Evolutionary conservation across 2,113 vertebrate genomes (phyloP).

Genomic region (Catharus fuscescens): DNA sequence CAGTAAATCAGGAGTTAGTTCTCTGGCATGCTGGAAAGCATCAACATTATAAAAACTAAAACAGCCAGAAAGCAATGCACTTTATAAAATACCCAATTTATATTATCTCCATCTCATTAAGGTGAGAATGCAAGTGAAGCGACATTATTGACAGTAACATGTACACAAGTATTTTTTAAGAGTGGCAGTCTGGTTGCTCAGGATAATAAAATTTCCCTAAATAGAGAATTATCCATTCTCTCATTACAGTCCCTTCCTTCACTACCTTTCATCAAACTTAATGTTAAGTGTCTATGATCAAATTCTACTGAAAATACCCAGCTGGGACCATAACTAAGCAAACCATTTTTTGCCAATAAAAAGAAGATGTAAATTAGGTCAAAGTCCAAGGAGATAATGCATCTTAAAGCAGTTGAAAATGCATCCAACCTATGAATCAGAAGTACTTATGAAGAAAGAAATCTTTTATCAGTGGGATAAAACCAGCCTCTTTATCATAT

Average conservation of each 20-base stretch:
- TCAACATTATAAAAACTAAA: not conserved
- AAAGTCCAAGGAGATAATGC: not conserved
- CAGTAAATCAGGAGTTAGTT: not conserved
- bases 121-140: not conserved
- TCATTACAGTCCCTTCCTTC: not conserved
- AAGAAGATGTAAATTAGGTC: not conserved
- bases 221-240: not conserved
- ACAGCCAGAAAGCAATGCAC: not conserved
- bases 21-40: not conserved
- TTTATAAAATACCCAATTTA: not conserved
- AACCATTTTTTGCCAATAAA: not conserved
- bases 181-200: not conserved
- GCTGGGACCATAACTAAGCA: not conserved
- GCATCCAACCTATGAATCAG: not conserved
- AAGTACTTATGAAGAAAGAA: not conserved
- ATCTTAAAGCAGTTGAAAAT: not conserved
- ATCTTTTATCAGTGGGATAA: not conserved
- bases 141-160: not conserved
- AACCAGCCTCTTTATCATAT: not conserved
- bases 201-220: not conserved
- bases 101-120: not conserved
- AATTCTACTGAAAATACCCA: not conserved
- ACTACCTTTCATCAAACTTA: not conserved
- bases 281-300: not conserved
- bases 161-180: not conserved